Conservation (phyloP, 2,113 vertebrate genomes). For the Cettia cetti region DNA sequence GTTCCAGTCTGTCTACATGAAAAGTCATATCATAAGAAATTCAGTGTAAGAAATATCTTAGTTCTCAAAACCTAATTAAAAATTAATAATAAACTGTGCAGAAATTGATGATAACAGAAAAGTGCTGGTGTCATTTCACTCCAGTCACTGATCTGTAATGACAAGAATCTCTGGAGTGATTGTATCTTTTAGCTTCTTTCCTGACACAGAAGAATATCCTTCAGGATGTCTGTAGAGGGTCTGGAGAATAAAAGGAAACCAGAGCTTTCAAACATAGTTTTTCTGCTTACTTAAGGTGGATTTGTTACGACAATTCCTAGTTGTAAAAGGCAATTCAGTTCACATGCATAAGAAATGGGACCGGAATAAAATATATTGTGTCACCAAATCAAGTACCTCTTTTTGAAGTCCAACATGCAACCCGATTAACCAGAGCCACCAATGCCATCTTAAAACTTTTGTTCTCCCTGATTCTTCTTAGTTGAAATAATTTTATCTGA, state of each 20-base stretch:
- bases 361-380: background rate
- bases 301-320: constrained; percentile 69
- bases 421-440: background rate
- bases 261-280: constrained; percentile 71
- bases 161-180: constrained; percentile 58
- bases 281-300: constrained; percentile 69
- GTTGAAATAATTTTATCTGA: background rate
- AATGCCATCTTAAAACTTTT: background rate
- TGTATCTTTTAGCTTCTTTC: constrained; percentile 58
- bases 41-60: background rate
- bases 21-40: constrained; percentile 11
- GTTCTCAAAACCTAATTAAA: constrained; percentile 53
- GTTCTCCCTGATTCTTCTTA: background rate
- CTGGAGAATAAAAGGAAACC: constrained; percentile 62
- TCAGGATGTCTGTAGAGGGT: constrained; percentile 64
- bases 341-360: background rate
- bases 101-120: constrained; percentile 43
- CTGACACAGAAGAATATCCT: constrained; percentile 48
- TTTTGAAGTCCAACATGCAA: background rate
- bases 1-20: background rate
- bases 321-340: constrained; percentile 67
- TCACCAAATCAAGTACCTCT: background rate
- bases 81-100: constrained; percentile 44
- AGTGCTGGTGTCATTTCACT: background rate
- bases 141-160: constrained; percentile 22